Evolutionary conservation across 2,888 invertebrate species (phyloP).

Genomic region (Cremastobaeus sp.): DNA sequence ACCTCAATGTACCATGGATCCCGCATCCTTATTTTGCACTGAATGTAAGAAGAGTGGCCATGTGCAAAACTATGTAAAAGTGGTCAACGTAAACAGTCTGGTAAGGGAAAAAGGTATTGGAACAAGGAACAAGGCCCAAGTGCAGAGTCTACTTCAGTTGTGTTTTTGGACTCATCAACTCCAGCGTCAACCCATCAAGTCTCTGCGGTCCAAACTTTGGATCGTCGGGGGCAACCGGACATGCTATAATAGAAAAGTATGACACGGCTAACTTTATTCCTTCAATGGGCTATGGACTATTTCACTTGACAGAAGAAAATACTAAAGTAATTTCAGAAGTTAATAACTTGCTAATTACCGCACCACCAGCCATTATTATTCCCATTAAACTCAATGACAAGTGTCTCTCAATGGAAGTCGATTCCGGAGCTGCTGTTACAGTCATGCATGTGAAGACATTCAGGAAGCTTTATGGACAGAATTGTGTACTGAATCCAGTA

Average conservation of each 20-base stretch:
- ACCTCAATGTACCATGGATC: slow-evolving; percentile 15
- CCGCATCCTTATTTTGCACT: slow-evolving; percentile 19
- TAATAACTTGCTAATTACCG: background rate
- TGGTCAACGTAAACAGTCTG: background rate
- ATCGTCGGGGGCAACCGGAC: too few species aligned
- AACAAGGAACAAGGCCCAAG: background rate
- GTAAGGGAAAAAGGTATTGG: too few species aligned
- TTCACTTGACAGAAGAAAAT: too few species aligned
- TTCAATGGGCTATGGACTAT: slow-evolving; percentile 1
- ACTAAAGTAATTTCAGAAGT: too few species aligned
- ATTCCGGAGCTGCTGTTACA: slow-evolving; percentile 7
- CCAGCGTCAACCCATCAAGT: too few species aligned
- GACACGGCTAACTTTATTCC: too few species aligned
- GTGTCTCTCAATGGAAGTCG: background rate
- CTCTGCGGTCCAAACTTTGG: background rate
- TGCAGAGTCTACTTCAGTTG: background rate
- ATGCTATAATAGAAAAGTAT: too few species aligned
- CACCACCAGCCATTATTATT: slow-evolving; percentile 3
- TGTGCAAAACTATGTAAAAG: slow-evolving; percentile 10
- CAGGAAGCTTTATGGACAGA: too few species aligned
- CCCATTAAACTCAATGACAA: background rate
- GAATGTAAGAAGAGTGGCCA: slow-evolving; percentile 11
- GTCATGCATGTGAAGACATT: slow-evolving; percentile 5
- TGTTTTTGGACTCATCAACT: too few species aligned
- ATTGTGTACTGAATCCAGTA: background rate